These are phyloP conservation scores for Phlogophora meticulosa DNA, from an alignment of 2,888 invertebrate species.

Conservation along the genomic window DNA sequence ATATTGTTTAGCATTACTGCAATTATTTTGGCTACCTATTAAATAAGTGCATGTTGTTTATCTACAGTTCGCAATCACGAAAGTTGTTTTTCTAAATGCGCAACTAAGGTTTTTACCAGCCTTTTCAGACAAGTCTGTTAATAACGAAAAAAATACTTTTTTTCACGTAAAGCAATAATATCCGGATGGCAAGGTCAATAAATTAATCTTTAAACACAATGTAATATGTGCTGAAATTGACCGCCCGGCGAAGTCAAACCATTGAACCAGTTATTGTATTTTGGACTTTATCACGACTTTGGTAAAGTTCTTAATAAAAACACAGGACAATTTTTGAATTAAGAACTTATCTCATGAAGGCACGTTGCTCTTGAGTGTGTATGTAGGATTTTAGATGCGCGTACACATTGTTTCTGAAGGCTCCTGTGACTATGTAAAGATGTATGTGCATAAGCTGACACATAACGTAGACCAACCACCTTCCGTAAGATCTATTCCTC, in stretches of 20 bases:
- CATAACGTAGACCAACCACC: too few species aligned
- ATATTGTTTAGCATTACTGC: slow-evolving; percentile 21
- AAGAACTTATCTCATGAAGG: too few species aligned
- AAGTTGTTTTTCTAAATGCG: slow-evolving; percentile 1
- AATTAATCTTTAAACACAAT: background rate
- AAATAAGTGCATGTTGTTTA: slow-evolving; percentile 43
- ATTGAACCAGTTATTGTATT: background rate
- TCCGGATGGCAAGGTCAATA: background rate
- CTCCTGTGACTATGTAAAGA: too few species aligned
- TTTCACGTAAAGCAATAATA: background rate
- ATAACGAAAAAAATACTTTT: background rate
- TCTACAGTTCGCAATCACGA: slow-evolving; percentile 4
- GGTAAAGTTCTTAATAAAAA: too few species aligned
- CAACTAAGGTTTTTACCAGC: background rate
- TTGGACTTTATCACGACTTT: background rate
- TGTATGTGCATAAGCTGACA: too few species aligned
- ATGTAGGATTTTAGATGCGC: too few species aligned
- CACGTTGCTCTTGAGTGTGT: too few species aligned
- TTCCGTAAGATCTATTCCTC: background rate
- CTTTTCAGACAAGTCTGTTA: slow-evolving; percentile 5
- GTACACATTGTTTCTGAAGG: too few species aligned
- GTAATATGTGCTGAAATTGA: too few species aligned
- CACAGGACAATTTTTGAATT: too few species aligned
- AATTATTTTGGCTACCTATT: slow-evolving; percentile 16
- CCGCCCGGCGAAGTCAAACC: too few species aligned